These are phyloP conservation scores for Wasmannia auropunctata DNA, from an alignment of 1,140 invertebrate species.

Conservation along the genomic window DNA sequence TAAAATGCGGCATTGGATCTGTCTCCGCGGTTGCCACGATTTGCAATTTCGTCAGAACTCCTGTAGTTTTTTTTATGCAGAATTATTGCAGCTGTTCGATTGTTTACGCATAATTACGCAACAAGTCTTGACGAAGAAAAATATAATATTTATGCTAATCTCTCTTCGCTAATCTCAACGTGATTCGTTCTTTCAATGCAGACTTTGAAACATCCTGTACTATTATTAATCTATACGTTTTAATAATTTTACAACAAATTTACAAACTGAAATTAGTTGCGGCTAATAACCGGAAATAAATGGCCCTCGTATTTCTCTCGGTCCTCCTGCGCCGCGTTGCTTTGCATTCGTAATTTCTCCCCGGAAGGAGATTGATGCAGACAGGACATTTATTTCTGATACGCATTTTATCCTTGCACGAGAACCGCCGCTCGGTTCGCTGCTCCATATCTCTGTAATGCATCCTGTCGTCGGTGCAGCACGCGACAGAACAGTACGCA, in stretches of 20 bases:
- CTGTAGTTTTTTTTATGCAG: background rate
- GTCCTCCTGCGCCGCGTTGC: background rate
- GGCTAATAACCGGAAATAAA: conserved; percentile 6
- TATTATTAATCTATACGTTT: background rate
- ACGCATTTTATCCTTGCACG: conserved; percentile 54
- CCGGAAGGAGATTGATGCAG: conserved; percentile 3
- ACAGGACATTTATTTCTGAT: conserved; percentile 22
- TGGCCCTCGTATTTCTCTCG: background rate
- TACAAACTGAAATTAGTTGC: background rate
- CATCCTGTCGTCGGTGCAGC: conserved; percentile 54
- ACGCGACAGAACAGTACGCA: conserved; percentile 65
- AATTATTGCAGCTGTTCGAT: background rate
- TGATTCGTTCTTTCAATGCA: background rate
- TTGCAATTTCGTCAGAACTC: background rate
- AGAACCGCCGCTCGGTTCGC: conserved; percentile 62
- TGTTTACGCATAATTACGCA: background rate
- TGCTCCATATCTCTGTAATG: conserved; percentile 68
- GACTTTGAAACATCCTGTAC: background rate
- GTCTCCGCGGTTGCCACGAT: background rate
- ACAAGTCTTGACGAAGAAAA: background rate
- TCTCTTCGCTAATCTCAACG: background rate
- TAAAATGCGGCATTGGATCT: background rate
- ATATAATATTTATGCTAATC: background rate
- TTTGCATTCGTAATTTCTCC: background rate
- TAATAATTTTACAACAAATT: background rate